Evolutionary conservation across 1,140 invertebrate species (phyloP).

Genomic region (Calosoma granatense): DNA sequence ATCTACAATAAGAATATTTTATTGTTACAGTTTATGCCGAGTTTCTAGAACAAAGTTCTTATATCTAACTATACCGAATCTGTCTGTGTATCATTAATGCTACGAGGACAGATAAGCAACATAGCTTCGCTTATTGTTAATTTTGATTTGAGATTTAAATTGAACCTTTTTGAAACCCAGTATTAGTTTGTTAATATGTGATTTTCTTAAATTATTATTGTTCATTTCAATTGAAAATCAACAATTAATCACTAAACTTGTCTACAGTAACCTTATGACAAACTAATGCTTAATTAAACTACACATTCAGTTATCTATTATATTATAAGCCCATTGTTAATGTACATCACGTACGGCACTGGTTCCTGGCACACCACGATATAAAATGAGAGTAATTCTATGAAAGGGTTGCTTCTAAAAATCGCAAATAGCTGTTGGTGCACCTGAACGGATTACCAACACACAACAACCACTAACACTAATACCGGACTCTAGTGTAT

Average conservation of each 20-base stretch:
- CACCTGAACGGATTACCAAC: background rate
- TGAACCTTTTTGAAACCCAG: too few relatives aligned
- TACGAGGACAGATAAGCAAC: too few relatives aligned
- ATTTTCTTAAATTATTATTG: background rate
- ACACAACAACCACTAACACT: background rate
- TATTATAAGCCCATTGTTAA: background rate
- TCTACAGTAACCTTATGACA: background rate
- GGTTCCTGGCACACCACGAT: too few relatives aligned
- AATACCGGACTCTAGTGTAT: too few relatives aligned
- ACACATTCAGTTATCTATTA: background rate
- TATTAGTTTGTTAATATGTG: too few relatives aligned
- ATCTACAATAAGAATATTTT: background rate
- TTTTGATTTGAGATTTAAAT: too few relatives aligned
- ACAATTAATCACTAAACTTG: background rate
- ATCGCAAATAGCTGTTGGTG: too few relatives aligned
- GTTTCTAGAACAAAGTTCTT: too few relatives aligned
- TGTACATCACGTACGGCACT: background rate
- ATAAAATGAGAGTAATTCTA: background rate
- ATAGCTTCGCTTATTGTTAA: too few relatives aligned
- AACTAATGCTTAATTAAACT: background rate
- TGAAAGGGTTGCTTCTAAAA: background rate
- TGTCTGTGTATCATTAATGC: too few relatives aligned
- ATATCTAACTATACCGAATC: too few relatives aligned
- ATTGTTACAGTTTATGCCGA: too few relatives aligned
- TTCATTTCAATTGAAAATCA: background rate